Evolutionary conservation across 2,113 vertebrate species (phyloP).

Genomic region (Ctenodactylus gundi): DNA sequence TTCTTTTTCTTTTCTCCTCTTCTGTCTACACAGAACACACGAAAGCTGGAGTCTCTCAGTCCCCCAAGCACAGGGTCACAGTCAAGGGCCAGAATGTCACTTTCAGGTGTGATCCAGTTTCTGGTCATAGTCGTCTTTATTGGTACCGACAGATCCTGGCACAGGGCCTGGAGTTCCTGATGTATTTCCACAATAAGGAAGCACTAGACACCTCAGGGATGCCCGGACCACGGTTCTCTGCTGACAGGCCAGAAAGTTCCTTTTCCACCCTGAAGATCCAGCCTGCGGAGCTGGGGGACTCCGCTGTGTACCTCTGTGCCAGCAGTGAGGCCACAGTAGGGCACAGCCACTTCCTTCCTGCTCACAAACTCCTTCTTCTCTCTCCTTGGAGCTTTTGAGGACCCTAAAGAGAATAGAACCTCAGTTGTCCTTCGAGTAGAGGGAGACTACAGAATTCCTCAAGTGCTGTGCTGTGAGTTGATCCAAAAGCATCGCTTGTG

Average conservation of each 20-base stretch:
- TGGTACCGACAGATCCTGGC: conserved; percentile 29
- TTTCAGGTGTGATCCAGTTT: conserved; percentile 24
- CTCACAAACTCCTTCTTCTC: not conserved
- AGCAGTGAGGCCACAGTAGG: not conserved
- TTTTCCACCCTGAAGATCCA: not conserved
- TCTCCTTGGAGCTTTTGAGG: not conserved
- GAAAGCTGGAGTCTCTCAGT: not conserved
- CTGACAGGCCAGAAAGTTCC: fast-evolving
- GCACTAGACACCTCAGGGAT: fast-evolving
- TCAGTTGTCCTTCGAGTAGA: not conserved
- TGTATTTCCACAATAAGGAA: fast-evolving
- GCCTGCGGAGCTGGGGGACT: not conserved
- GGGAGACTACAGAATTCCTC: not conserved
- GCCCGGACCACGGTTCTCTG: not conserved
- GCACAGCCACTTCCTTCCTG: not conserved
- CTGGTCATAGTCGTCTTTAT: fast-evolving
- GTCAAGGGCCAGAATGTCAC: not conserved
- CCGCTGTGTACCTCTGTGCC: not conserved
- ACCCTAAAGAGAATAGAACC: not conserved
- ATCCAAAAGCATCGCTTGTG: too few relatives aligned
- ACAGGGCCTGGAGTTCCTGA: not conserved
- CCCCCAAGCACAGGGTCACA: not conserved
- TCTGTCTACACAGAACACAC: not conserved
- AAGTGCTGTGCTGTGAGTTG: not conserved
- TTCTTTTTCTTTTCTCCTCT: not conserved